Evolutionary conservation across 2,797 vertebrate species (phyloP).

Genomic region (Catamblyrhynchus diadema): DNA sequence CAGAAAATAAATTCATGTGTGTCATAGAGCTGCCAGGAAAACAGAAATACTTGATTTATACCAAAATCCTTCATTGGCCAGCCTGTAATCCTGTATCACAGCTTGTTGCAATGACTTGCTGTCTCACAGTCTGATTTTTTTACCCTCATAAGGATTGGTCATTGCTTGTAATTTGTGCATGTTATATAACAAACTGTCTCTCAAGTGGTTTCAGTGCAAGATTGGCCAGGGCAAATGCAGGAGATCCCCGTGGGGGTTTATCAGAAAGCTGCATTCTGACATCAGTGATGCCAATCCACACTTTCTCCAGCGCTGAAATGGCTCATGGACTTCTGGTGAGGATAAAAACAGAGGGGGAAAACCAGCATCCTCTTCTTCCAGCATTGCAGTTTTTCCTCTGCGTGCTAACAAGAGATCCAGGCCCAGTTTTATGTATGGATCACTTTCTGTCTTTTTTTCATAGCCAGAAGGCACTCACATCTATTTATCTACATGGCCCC

Average conservation of each 20-base stretch:
- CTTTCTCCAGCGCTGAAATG: background rate
- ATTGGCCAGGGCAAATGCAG: background rate
- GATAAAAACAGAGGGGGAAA: background rate
- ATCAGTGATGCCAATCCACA: background rate
- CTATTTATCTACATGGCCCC: background rate
- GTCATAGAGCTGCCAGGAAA: background rate
- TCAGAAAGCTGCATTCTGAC: background rate
- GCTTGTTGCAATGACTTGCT: background rate
- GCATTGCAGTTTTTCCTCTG: rapidly evolving
- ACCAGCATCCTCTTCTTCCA: background rate
- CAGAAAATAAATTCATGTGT: background rate
- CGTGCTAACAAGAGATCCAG: background rate
- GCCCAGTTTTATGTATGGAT: background rate
- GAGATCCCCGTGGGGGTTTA: background rate
- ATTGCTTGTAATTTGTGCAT: background rate
- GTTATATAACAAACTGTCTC: background rate
- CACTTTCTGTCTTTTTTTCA: background rate
- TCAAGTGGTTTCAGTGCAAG: background rate
- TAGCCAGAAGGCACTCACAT: background rate
- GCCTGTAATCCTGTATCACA: background rate
- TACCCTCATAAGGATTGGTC: background rate
- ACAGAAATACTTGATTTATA: background rate
- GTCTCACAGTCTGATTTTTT: background rate
- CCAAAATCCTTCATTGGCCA: background rate
- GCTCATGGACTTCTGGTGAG: background rate